phyloP scores from a whole-genome alignment of 2,888 invertebrate genomes.

The Pyrgus malvae region DNA sequence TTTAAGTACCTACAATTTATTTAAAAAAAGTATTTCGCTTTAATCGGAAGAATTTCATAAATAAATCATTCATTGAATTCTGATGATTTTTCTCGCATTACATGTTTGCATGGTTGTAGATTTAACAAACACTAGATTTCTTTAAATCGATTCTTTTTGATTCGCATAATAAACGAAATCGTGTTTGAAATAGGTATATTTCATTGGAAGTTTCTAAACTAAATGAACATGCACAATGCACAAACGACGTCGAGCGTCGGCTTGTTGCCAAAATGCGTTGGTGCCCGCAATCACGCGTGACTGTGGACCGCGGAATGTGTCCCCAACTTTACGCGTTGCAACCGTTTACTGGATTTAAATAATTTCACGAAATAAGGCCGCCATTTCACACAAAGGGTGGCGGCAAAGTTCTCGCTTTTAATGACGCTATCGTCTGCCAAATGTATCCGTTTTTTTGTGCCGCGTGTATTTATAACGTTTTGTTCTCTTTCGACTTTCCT shows the following conservation, averaged over 20 bases:
- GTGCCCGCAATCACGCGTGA: slow-evolving; percentile 30
- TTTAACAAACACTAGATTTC: too few relatives aligned
- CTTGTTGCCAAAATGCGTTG: slow-evolving; percentile 45
- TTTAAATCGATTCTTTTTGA: too few relatives aligned
- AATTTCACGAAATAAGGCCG: slow-evolving; percentile 35
- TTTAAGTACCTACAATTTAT: too few relatives aligned
- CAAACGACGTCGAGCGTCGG: slow-evolving; percentile 35
- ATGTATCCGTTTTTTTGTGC: slow-evolving; percentile 26
- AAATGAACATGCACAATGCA: slow-evolving; percentile 16
- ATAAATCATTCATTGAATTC: too few relatives aligned
- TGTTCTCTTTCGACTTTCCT: slow-evolving; percentile 10
- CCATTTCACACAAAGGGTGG: slow-evolving; percentile 30
- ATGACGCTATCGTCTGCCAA: slow-evolving; percentile 25
- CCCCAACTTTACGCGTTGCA: slow-evolving; percentile 2
- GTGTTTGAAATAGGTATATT: too few relatives aligned
- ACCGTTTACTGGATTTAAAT: slow-evolving; percentile 25
- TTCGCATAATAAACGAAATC: too few relatives aligned
- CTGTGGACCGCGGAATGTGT: slow-evolving; percentile 16
- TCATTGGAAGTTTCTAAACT: neutral
- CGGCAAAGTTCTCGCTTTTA: slow-evolving; percentile 23
- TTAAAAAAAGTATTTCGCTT: too few relatives aligned
- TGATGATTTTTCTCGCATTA: too few relatives aligned
- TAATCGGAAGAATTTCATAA: too few relatives aligned
- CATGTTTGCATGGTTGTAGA: too few relatives aligned
- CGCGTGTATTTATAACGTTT: slow-evolving; percentile 13